Base-by-base conservation (phyloP, 1,140 invertebrate genomes). In the Drosophila rhopaloa region DNA sequence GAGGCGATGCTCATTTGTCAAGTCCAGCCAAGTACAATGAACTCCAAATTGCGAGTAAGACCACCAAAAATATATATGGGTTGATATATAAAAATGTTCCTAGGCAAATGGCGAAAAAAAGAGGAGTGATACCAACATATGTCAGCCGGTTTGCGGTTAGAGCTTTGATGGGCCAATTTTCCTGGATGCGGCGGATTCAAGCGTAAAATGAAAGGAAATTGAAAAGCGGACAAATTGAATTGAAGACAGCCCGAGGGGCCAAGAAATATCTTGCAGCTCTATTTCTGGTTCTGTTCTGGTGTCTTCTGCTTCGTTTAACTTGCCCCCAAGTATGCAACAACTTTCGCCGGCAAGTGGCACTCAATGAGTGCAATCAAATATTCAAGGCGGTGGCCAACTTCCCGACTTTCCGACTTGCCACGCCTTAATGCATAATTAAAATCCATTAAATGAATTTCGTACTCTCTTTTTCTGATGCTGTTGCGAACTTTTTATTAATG, bases 201-300 rank as follows among this genome's bases (percentile, higher is more conserved):
- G 83, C 83, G 83, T 89, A 80, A 88, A 88, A 88, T 88, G 84
- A 88, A 88, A 88, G 83, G 83, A 88, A 88, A 88, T 88, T 89
- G 83, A 79, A 85, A 88, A 79, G 82, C 76, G 82, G 66, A 81
- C 54, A 79, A 88, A 89, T 89, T 89, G 76, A 88, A 88, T 88
- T 80, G 73, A 76, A 29, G 27, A 51, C 38, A 41, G 54, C 73
- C 73, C 54, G 13, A 40, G 41, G 72, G 60, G 10, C 10, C 1
- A 56, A 38, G 38, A 37, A 6, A 50, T 37, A 63, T 67, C 59
- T 58, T 50, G 13, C 38, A 62, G 63, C 60, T 65, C 59, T 47
- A 50, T 43, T 51, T 37, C 38, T 60, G 37, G 46, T 27, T 37
- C 29, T 63, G 46, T 63, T 44, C 29, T 46, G 50, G 32, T 19